These are phyloP conservation scores for Calonectris borealis DNA, from an alignment of 2,113 vertebrate genomes.

Conservation along the genomic window DNA sequence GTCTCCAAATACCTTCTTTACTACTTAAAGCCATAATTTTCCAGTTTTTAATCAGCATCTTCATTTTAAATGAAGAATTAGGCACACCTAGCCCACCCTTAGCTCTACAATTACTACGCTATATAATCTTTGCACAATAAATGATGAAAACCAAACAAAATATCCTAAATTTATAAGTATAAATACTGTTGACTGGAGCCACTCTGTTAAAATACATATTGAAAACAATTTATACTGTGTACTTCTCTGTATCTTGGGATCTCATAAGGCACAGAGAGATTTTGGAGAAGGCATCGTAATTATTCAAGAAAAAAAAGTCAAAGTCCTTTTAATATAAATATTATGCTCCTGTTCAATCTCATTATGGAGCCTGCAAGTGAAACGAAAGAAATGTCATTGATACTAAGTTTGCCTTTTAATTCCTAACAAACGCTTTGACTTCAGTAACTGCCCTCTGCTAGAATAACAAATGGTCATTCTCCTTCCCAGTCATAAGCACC, in stretches of 20 bases:
- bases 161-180: neutral
- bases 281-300: neutral
- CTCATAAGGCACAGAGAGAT: neutral
- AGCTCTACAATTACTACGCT: neutral
- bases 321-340: neutral
- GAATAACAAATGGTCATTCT: slow-evolving; percentile 1
- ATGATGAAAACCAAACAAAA: neutral
- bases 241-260: neutral
- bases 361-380: neutral
- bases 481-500: neutral
- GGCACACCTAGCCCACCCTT: neutral
- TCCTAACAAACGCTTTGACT: neutral
- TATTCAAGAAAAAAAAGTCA: neutral
- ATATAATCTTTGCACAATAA: neutral
- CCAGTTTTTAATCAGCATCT: neutral
- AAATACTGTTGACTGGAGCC: neutral
- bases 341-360: neutral
- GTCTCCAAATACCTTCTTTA: neutral
- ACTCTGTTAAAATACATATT: neutral
- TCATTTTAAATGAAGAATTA: neutral
- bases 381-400: neutral
- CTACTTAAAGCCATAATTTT: neutral
- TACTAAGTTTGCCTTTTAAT: neutral
- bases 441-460: neutral
- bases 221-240: neutral